These are phyloP conservation scores for Xyliphius kryptos DNA, from an alignment of 2,113 vertebrate genomes.

Conservation along the genomic window DNA sequence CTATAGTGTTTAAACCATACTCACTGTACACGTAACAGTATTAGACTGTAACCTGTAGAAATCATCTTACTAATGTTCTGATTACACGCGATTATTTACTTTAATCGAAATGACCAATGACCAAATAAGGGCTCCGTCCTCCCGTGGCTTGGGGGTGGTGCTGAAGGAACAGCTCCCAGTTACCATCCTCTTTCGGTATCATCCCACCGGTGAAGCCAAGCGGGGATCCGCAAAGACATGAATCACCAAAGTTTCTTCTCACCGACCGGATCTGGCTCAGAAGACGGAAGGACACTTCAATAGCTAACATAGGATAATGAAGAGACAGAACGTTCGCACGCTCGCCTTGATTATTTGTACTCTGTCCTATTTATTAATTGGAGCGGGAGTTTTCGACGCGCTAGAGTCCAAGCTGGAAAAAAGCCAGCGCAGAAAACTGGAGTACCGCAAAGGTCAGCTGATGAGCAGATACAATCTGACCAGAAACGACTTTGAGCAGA, in stretches of 20 bases:
- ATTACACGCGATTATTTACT: too few species aligned
- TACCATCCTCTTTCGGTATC: too few species aligned
- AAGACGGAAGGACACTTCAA: slow-evolving; percentile 24
- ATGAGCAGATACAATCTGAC: slow-evolving; percentile 84
- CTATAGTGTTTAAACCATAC: too few species aligned
- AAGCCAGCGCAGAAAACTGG: slow-evolving; percentile 73
- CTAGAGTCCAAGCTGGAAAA: slow-evolving; percentile 89
- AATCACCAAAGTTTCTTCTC: slow-evolving; percentile 37
- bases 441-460: slow-evolving; percentile 73
- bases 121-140: slow-evolving; percentile 37
- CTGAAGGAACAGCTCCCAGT: slow-evolving; percentile 75
- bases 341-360: slow-evolving; percentile 89
- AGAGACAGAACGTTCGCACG: slow-evolving; percentile 91
- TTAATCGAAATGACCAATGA: slow-evolving; percentile 23
- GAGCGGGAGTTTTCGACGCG: slow-evolving; percentile 91
- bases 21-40: too few species aligned
- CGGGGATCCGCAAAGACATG: slow-evolving; percentile 32
- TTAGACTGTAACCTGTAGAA: too few species aligned
- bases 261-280: slow-evolving; percentile 15
- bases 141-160: slow-evolving; percentile 69
- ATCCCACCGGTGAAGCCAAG: slow-evolving; percentile 23
- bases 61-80: too few species aligned
- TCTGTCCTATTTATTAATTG: slow-evolving; percentile 93
- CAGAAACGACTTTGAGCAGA: slow-evolving; percentile 78
- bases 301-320: slow-evolving; percentile 66